Evolutionary conservation across 2,113 vertebrate genomes (phyloP).

Genomic region (Notothenia rossii): DNA sequence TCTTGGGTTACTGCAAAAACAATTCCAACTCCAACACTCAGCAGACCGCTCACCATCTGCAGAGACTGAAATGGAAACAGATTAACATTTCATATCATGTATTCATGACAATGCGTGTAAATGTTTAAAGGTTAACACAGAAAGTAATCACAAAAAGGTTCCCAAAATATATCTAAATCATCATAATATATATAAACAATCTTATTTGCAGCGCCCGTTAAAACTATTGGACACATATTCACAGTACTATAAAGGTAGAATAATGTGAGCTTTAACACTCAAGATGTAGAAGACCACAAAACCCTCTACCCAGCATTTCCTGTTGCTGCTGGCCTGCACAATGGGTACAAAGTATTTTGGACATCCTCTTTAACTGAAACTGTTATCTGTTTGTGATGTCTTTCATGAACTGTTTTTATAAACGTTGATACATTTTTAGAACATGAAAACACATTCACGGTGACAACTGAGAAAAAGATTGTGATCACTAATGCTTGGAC

Average conservation of each 20-base stretch:
- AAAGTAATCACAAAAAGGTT: not conserved
- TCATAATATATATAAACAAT: no score
- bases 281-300: not conserved
- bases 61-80: constrained; percentile 63
- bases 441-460: not conserved
- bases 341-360: not conserved
- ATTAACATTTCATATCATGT: not conserved
- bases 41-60: constrained; percentile 75
- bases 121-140: not conserved
- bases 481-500: not conserved
- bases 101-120: not conserved
- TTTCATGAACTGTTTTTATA: not conserved
- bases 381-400: not conserved
- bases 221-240: not conserved
- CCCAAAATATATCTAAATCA: not conserved
- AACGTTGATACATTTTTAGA: not conserved
- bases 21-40: constrained; percentile 77
- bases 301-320: constrained; percentile 31
- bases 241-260: not conserved
- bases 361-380: not conserved
- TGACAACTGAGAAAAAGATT: not conserved
- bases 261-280: not conserved
- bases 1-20: constrained; percentile 58
- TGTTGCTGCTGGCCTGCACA: constrained; percentile 34
- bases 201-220: not conserved